Base-by-base conservation (phyloP, 1,140 invertebrate genomes). In the Phortica variegata region DNA sequence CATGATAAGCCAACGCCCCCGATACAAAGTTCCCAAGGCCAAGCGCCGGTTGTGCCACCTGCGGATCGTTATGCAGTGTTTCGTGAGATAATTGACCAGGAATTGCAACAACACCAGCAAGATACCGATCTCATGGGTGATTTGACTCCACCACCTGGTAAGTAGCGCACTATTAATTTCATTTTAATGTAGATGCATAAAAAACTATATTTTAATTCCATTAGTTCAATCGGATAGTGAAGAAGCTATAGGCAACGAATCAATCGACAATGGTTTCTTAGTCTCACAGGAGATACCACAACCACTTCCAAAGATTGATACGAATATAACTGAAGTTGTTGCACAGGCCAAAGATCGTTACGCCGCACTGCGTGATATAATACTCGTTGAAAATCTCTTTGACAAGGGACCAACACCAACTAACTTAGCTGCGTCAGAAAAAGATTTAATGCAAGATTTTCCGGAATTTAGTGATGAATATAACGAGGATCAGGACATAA, bases 61-160 rank as follows among this genome's bases (percentile, higher is more conserved):
- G 71, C 74, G 54, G 90, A 92, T 63, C 84, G 89, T 52, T 93
- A 93, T 68, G 90, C 90, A 0, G 90, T 88, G 0, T 92, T 93
- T 61, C 79, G 90, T 50, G 90, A 93, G 79, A 81, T 92, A 43
- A 79, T 90, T 15, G 85, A 87, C 50, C 78, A 86, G 69, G 88
- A 89, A 65, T 68, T 84, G 8, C 81, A 83, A 65, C 81, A 81
- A 19, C 77, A 78, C 36, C 77, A 77, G 47, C 78, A 80, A 47
- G 76, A 76, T 42, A 73, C 79, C 54, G 71, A 73, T 52, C 49
- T 74, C 0, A 73, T 75, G 60, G 71, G 53, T 7, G 57, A 68
- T 16, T 42, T 73, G 1, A 54, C 59, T 3, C 58, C 54, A 0
- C 58, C 56, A 2, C 55, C 65, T 0, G 47, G 52, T 2, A 56